These are phyloP conservation scores for Indri indri DNA, from an alignment of 2,113 vertebrate species.

Conservation along the genomic window DNA sequence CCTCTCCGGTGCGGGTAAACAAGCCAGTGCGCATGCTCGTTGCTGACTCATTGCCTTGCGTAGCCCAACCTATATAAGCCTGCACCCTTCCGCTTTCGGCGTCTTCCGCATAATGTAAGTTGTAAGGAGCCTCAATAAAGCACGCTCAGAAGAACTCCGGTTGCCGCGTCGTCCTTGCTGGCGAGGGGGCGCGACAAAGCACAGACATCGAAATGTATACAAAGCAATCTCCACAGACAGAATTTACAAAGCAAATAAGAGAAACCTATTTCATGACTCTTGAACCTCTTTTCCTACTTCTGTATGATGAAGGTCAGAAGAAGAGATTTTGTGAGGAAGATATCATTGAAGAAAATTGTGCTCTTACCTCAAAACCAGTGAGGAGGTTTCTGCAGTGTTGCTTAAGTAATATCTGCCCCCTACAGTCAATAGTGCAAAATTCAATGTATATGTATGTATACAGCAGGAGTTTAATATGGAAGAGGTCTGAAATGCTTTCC, in stretches of 20 bases:
- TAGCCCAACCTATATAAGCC: too few relatives aligned
- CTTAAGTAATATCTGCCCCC: neutral
- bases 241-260: neutral
- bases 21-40: too few relatives aligned
- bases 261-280: neutral
- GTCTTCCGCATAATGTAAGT: too few relatives aligned
- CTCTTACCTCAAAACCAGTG: neutral
- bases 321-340: neutral
- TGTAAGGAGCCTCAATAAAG: too few relatives aligned
- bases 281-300: neutral
- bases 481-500: neutral
- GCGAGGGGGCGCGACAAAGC: too few relatives aligned
- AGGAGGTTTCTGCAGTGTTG: neutral
- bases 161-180: too few relatives aligned
- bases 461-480: neutral
- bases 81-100: too few relatives aligned
- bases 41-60: too few relatives aligned
- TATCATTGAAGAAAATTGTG: neutral
- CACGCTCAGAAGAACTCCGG: too few relatives aligned
- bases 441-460: neutral
- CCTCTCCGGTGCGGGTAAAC: too few relatives aligned
- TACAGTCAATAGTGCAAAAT: neutral
- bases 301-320: neutral
- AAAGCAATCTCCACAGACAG: neutral
- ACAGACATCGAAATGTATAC: neutral